A percentile compares a stretch with the other conserved stretches of the same genome.
Evolutionary conservation across 2,113 vertebrate genomes (phyloP).

Genomic region (Choloepus hoffmanni): DNA sequence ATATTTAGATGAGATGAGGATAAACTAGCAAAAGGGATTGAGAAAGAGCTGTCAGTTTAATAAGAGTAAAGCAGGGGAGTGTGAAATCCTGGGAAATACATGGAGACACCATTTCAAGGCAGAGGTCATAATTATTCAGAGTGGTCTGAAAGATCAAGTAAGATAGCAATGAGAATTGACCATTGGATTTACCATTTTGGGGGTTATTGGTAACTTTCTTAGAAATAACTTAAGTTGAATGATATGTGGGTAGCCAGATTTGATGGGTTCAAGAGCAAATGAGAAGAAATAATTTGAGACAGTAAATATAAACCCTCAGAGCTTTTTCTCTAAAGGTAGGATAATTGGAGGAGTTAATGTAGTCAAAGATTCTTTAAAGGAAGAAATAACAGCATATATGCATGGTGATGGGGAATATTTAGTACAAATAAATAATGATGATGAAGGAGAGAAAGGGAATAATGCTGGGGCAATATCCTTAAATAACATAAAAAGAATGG

Average conservation of each 20-base stretch:
- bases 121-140: background rate
- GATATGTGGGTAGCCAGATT: background rate
- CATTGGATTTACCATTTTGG: background rate
- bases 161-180: background rate
- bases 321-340: background rate
- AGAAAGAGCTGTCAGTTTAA: background rate
- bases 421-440: background rate
- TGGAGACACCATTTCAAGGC: background rate
- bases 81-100: background rate
- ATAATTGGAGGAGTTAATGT: background rate
- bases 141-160: background rate
- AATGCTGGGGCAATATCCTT: background rate
- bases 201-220: background rate
- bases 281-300: background rate
- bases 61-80: background rate
- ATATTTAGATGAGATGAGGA: background rate
- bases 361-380: background rate
- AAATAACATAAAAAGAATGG: background rate
- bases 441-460: background rate
- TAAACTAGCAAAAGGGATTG: background rate
- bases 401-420: background rate
- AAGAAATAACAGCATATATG: background rate
- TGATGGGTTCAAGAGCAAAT: background rate
- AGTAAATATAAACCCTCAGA: background rate
- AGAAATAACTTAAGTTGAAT: background rate